Percentiles rank a stretch among this genome's conserved stretches.
phyloP scores from a whole-genome alignment of 2,113 vertebrate species.

The Corydoras maculifer region DNA sequence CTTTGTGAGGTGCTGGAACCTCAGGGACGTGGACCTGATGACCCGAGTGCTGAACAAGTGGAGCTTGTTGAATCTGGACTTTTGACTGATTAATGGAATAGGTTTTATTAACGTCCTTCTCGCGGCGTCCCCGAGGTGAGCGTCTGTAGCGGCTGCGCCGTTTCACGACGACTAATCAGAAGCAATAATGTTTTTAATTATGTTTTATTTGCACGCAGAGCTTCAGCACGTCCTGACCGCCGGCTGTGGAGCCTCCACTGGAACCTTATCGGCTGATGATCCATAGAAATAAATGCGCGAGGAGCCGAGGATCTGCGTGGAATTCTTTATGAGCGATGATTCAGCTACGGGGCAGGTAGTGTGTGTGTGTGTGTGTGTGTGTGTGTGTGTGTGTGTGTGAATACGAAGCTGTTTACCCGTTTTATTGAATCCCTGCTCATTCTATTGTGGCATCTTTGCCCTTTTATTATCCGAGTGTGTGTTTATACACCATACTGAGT shows the following conservation, averaged over 20 bases:
- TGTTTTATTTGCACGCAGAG: slow-evolving; percentile 6
- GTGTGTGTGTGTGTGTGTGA: slow-evolving; percentile 18
- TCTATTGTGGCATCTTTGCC: slow-evolving; percentile 4
- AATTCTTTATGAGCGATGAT: background rate
- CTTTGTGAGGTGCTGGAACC: no score
- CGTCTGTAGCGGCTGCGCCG: no score
- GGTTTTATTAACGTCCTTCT: no score
- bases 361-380: slow-evolving; percentile 32
- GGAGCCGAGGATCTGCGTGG: background rate
- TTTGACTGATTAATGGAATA: no score
- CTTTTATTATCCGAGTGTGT: background rate
- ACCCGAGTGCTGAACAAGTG: no score
- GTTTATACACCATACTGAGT: no score
- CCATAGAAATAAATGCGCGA: background rate
- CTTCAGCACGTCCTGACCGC: background rate
- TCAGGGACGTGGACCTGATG: no score
- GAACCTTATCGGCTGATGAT: no score
- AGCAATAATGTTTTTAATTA: slow-evolving; percentile 6
- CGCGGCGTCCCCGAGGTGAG: no score
- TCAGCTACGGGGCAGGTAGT: background rate
- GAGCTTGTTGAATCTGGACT: no score
- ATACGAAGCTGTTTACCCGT: slow-evolving; percentile 21
- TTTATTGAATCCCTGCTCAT: slow-evolving; percentile 10
- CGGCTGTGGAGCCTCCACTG: no score
- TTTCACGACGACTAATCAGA: background rate